phyloP scores from a whole-genome alignment of 2,113 vertebrate genomes.

The Mungos mungo region DNA sequence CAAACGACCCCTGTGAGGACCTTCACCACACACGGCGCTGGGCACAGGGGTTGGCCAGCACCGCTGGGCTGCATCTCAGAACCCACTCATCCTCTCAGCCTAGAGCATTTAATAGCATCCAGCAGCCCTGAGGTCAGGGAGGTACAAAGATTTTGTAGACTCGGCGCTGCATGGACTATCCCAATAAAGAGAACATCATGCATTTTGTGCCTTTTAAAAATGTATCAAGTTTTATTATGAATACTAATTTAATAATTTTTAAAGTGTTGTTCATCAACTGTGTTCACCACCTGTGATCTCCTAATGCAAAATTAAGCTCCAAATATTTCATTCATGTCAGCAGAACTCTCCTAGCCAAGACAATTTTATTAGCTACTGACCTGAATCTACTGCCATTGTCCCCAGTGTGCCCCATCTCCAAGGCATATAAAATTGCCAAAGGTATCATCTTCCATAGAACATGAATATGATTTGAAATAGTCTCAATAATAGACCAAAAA shows the following conservation, averaged over 20 bases:
- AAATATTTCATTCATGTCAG: slow-evolving; percentile 60
- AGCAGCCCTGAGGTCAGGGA: background rate
- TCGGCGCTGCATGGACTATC: background rate
- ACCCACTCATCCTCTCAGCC: background rate
- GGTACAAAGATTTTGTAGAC: background rate
- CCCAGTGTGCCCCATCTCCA: slow-evolving; percentile 82
- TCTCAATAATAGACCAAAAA: slow-evolving; percentile 48
- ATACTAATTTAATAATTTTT: background rate
- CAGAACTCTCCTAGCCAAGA: slow-evolving; percentile 67
- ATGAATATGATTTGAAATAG: slow-evolving; percentile 31
- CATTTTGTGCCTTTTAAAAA: background rate
- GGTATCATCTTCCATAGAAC: slow-evolving; percentile 51
- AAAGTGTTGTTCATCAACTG: background rate
- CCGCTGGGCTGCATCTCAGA: background rate
- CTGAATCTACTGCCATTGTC: slow-evolving; percentile 83
- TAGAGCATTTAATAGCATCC: background rate
- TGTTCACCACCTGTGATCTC: background rate
- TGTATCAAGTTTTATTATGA: background rate
- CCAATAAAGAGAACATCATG: background rate
- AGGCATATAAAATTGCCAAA: slow-evolving; percentile 63
- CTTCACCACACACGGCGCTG: background rate
- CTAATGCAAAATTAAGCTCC: slow-evolving; percentile 64
- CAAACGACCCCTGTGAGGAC: background rate
- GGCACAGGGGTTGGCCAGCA: background rate
- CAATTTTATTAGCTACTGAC: slow-evolving; percentile 59